Evolutionary conservation across 2,113 vertebrate species (phyloP).

Genomic region (Rana temporaria): DNA sequence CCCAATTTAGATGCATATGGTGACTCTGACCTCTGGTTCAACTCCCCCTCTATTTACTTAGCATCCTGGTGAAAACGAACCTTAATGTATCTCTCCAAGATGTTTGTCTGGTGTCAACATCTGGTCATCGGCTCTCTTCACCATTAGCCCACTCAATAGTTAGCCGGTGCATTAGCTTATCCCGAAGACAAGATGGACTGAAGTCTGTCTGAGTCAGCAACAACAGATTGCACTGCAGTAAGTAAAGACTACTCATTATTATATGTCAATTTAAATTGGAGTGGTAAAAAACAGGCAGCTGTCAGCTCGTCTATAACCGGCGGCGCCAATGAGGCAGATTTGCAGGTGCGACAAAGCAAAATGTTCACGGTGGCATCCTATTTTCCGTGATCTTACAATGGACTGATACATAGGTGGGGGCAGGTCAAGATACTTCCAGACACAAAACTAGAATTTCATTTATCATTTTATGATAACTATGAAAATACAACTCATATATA

Average conservation of each 20-base stretch:
- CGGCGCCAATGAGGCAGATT: too few species aligned
- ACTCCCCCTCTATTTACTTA: constrained; percentile 30
- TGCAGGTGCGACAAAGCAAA: too few species aligned
- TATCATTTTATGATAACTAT: too few species aligned
- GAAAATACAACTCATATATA: too few species aligned
- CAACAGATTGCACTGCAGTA: neutral
- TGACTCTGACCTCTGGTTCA: constrained; percentile 39
- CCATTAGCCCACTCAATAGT: constrained; percentile 22
- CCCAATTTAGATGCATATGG: neutral
- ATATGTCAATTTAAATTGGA: neutral
- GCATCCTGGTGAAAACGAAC: constrained; percentile 23
- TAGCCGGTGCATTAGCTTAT: constrained; percentile 10
- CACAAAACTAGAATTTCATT: too few species aligned
- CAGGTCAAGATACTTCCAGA: too few species aligned
- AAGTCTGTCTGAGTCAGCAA: neutral
- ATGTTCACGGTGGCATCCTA: too few species aligned
- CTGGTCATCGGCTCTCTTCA: constrained; percentile 22
- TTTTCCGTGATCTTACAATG: too few species aligned
- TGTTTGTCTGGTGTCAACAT: constrained; percentile 7
- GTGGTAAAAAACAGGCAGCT: too few species aligned
- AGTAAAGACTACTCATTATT: neutral
- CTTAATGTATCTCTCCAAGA: neutral
- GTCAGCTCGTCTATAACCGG: too few species aligned
- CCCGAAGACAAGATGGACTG: neutral
- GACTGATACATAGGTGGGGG: too few species aligned